Base-by-base conservation (phyloP, 1,140 invertebrate genomes). In the Trialeurodes vaporariorum region DNA sequence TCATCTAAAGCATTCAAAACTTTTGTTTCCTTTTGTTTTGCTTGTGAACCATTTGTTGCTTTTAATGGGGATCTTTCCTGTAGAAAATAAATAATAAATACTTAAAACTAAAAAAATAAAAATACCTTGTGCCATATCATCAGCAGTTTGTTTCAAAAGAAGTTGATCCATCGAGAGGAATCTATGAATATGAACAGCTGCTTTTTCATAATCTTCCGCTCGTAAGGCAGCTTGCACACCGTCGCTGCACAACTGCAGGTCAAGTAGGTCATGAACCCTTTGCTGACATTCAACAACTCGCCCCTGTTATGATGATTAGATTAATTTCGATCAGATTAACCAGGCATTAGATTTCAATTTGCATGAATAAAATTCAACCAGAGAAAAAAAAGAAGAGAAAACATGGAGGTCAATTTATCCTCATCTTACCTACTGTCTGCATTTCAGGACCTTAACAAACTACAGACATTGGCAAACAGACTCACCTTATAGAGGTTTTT, bases 141-240 rank as follows among this genome's bases (percentile, higher is more conserved):
- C 85, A 21, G 90, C 90, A 21, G 87, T 89, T 73, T 85, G 84
- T 74, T 88, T 84, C 17, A 98, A 79, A 23, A 97, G 84, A 67
- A 89, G 87, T 74, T 95, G 92, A 81, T 98, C 96, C 85, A 99
- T 93, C 64, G 91, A 89, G 26, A 98, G 81, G 79, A 96, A 99
- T 62, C 96, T 83, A 74, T 97, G 92, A 62, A 99, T 90, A 77
- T 98, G 95, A 21, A 87, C 92, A 23, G 96, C 95, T 69, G 94
- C 96, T 81, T 96, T 89, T 77, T 94, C 91, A 77, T 89, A 92
- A 78, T 93, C 89, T 80, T 97, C 94, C 76, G 93, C 90, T 72
- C 87, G 85, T 26, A 98, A 86, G 13, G 96, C 95, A 61, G 90
- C 87, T 69, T 94, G 89, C 0, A 98, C 96, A 61, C 95, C 96